phyloP scores from a whole-genome alignment of 2,113 vertebrate genomes.

The Scolopax mira region DNA sequence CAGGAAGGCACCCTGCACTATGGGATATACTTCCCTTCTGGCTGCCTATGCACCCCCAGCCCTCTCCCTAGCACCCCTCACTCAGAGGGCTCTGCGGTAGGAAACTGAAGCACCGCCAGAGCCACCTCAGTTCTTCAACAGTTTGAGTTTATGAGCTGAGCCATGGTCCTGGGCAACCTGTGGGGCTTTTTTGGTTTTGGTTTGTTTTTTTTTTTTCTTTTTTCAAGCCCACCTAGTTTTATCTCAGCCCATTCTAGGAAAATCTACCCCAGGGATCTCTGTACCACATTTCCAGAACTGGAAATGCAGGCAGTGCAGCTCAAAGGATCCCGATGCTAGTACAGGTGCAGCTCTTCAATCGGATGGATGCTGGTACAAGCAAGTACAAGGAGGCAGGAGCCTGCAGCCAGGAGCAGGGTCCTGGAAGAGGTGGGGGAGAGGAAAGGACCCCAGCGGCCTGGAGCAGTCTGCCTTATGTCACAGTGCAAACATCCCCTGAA shows the following conservation, averaged over 20 bases:
- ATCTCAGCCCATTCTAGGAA: neutral
- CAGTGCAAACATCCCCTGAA: neutral
- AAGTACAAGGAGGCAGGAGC: neutral
- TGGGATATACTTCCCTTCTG: neutral
- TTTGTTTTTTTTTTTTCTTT: neutral
- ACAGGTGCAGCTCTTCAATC: neutral
- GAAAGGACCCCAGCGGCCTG: neutral
- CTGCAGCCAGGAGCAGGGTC: neutral
- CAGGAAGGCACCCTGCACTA: neutral
- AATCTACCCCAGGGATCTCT: neutral
- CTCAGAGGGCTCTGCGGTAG: rapidly evolving
- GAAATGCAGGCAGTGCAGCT: neutral
- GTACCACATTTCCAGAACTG: neutral
- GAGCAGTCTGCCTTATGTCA: neutral
- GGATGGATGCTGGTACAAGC: neutral
- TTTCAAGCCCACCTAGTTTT: neutral
- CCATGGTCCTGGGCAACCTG: rapidly evolving
- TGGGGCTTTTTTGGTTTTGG: too few relatives aligned
- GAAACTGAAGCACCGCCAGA: neutral
- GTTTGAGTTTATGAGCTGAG: neutral
- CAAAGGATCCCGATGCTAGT: neutral
- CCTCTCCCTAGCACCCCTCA: neutral
- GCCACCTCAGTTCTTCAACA: neutral
- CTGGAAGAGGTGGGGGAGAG: neutral
- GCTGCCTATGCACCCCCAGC: neutral